Evolutionary conservation across 1,140 invertebrate species (phyloP).

Genomic region (Cheumatopsyche charites): DNA sequence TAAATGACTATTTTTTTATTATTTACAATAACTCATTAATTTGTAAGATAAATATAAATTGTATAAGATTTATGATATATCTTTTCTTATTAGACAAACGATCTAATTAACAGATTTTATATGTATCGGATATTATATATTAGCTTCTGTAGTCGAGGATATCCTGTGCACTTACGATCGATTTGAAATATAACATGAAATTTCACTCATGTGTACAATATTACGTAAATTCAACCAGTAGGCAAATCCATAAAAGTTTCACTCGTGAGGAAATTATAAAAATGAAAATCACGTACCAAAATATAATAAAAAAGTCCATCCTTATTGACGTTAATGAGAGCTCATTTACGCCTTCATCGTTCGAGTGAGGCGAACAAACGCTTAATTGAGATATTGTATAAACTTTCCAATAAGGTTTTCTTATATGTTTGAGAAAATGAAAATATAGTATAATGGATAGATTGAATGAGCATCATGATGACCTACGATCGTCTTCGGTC

Average conservation of each 20-base stretch:
- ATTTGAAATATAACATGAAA: constrained; percentile 3
- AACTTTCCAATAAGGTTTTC: background rate
- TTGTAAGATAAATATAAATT: no score
- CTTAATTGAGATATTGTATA: background rate
- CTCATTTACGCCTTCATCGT: no score
- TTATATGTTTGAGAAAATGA: no score
- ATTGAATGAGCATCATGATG: no score
- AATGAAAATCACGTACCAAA: background rate
- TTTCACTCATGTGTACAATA: constrained; percentile 1
- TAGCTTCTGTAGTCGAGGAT: background rate
- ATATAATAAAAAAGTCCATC: no score
- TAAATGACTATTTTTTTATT: no score
- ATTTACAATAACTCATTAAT: no score
- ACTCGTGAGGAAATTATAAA: background rate
- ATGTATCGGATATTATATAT: background rate
- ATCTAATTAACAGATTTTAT: no score
- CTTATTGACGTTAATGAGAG: no score
- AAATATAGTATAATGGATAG: no score
- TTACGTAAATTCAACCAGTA: background rate
- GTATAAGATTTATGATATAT: no score
- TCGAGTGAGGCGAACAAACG: no score
- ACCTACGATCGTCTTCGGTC: background rate
- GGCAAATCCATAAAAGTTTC: background rate
- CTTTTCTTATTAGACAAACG: background rate
- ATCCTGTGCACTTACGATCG: background rate